A percentile compares a stretch with the other conserved stretches of the same genome.
phyloP scores from a whole-genome alignment of 2,797 vertebrate genomes.

The Rhadinocentrus ornatus region DNA sequence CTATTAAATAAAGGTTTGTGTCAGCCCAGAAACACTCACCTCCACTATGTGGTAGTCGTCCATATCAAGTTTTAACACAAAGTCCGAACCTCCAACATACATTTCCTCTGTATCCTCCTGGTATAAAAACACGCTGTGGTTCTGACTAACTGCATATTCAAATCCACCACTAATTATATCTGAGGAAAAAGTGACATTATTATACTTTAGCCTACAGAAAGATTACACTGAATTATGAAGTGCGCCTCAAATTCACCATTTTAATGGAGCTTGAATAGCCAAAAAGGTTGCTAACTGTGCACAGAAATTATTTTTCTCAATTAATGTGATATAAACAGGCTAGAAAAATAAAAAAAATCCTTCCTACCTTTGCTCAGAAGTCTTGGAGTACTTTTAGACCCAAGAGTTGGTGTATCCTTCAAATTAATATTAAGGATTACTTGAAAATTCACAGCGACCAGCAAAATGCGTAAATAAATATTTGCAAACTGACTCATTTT shows the following conservation, averaged over 20 bases:
- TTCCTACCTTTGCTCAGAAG: slow-evolving; percentile 57
- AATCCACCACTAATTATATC: slow-evolving; percentile 22
- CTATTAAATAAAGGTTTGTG: not conserved
- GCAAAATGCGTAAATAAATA: not conserved
- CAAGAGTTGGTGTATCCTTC: slow-evolving; percentile 50
- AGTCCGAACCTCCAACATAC: slow-evolving; percentile 71
- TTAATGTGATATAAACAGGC: too few species aligned
- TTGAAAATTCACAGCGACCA: slow-evolving; percentile 19
- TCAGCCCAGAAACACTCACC: slow-evolving; percentile 58
- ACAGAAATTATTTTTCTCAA: not conserved
- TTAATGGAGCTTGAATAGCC: not conserved
- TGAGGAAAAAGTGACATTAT: slow-evolving; percentile 17
- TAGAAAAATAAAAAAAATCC: not conserved
- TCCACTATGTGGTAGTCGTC: slow-evolving; percentile 44
- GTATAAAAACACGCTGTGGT: slow-evolving; percentile 70
- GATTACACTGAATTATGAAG: not conserved
- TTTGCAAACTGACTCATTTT: slow-evolving; percentile 41
- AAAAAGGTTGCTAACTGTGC: not conserved
- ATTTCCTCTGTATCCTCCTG: slow-evolving; percentile 57
- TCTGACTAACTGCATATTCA: slow-evolving; percentile 50
- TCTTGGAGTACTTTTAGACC: slow-evolving; percentile 51
- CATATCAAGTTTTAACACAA: slow-evolving; percentile 66
- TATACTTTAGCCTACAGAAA: not conserved
- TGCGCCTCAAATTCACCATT: not conserved
- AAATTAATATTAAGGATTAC: not conserved